Evolutionary conservation across 1,140 invertebrate species (phyloP), one percentile per base, ranked within the genome.

Genomic region (Latrodectus geometricus): DNA sequence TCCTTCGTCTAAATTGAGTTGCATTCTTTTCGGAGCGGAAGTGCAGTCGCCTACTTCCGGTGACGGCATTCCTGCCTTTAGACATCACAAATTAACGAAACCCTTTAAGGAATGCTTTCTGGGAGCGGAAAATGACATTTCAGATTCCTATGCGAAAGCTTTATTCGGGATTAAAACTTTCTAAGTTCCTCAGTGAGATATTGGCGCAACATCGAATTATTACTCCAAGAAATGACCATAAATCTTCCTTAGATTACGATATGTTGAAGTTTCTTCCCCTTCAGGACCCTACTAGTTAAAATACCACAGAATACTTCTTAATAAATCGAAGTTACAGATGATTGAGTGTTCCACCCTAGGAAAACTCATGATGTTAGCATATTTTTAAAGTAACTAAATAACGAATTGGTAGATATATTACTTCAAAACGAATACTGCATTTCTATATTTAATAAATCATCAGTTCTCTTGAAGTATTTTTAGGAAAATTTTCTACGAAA

Each of bases 51-150:
- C 12, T 65, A 69, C 49, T 80, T 80, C 68, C 78, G 69, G 49
- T 35, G 78, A 12, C 23, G 8, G 52, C 78, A 80, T 80, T 80
- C 78, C 68, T 80, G 65, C 68, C 78, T 80, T 69, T 21, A 80
- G 68, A 70, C 78, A 70, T 80, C 78, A 61, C 78, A 80, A 80
- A 80, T 80, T 80, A 70, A 80, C 56, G 78, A 70, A 80, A 80
- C 65, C 66, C 78, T 80, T 70, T 80, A 69, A 48, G 78, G 78
- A 80, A 80, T 80, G 78, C 68, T 49, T 54, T 80, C 56, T 68
- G 17, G 78, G 66, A 66, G 70, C 48, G 78, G 70, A 80, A 80
- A 80, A 80, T 80, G 68, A 65, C 66, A 70, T 70, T 61, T 80
- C 56, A 70, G 78, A 52, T 61, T 11, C 68, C 48, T n/a, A 65